Evolutionary conservation across 2,113 vertebrate genomes (phyloP).

Genomic region (Thunnus maccoyii): DNA sequence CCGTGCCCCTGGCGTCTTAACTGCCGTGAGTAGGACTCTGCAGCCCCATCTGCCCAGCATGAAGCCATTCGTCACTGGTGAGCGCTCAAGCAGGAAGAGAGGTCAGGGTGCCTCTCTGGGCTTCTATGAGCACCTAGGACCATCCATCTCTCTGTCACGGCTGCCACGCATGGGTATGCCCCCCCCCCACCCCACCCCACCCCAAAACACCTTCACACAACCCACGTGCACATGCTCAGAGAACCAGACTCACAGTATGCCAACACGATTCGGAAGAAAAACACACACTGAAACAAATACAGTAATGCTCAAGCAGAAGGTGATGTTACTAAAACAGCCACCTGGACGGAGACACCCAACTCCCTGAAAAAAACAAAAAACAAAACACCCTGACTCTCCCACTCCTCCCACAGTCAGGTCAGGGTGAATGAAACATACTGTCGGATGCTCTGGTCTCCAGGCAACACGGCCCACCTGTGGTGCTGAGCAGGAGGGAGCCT

Average conservation of each 20-base stretch:
- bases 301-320: background rate
- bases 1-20: constrained; percentile 37
- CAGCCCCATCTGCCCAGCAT: constrained; percentile 59
- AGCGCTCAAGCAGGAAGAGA: constrained; percentile 55
- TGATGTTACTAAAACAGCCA: background rate
- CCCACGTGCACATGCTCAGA: background rate
- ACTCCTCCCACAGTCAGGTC: background rate
- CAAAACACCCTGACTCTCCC: background rate
- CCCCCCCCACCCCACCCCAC: background rate
- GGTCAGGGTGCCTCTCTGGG: constrained; percentile 51
- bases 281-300: background rate
- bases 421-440: constrained; percentile 24
- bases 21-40: constrained; percentile 42
- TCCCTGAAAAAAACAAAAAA: background rate
- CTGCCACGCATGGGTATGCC: constrained; percentile 21
- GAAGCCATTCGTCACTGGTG: constrained; percentile 68
- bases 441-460: constrained; percentile 57
- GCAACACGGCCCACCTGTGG: constrained; percentile 49
- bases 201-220: constrained; percentile 1
- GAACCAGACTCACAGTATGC: background rate
- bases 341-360: no score
- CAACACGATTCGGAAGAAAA: background rate
- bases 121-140: constrained; percentile 45
- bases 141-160: constrained; percentile 66
- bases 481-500: constrained; percentile 24